Percentiles rank a stretch among this genome's conserved stretches.
Evolutionary conservation across 2,797 vertebrate species (phyloP).

Genomic region (Manis crassicaudata): DNA sequence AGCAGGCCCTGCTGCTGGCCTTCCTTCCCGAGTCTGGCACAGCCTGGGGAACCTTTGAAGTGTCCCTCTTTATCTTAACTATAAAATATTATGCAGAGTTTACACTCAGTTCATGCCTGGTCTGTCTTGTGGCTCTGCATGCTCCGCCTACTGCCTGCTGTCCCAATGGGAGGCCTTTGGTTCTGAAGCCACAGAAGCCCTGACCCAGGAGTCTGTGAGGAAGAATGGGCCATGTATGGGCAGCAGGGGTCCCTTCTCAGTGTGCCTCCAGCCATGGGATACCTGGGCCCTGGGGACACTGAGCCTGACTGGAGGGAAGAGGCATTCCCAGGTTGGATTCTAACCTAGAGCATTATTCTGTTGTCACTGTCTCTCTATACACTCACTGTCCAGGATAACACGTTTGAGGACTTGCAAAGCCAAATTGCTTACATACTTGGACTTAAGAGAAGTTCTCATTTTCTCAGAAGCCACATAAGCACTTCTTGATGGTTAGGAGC

Average conservation of each 20-base stretch:
- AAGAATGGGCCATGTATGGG: neutral
- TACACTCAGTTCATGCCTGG: neutral
- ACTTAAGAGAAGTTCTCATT: slow-evolving; percentile 8
- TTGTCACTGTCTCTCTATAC: neutral
- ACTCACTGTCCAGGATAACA: neutral
- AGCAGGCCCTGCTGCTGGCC: neutral
- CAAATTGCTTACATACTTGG: neutral
- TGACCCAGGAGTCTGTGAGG: neutral
- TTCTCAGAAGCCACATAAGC: neutral
- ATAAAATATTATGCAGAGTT: neutral
- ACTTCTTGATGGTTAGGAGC: neutral
- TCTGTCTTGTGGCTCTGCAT: neutral
- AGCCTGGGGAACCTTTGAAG: slow-evolving; percentile 10
- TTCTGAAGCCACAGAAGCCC: neutral
- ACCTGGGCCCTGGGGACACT: neutral
- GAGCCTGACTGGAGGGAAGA: neutral
- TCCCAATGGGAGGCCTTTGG: neutral
- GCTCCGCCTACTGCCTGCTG: neutral
- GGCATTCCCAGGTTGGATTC: neutral
- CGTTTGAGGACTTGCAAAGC: neutral
- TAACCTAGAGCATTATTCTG: neutral
- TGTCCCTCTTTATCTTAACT: neutral
- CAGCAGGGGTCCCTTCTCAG: neutral
- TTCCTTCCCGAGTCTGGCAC: neutral
- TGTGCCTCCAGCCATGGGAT: neutral